phyloP scores from a whole-genome alignment of 2,888 invertebrate species.

The Nipponacmea schrenckii region DNA sequence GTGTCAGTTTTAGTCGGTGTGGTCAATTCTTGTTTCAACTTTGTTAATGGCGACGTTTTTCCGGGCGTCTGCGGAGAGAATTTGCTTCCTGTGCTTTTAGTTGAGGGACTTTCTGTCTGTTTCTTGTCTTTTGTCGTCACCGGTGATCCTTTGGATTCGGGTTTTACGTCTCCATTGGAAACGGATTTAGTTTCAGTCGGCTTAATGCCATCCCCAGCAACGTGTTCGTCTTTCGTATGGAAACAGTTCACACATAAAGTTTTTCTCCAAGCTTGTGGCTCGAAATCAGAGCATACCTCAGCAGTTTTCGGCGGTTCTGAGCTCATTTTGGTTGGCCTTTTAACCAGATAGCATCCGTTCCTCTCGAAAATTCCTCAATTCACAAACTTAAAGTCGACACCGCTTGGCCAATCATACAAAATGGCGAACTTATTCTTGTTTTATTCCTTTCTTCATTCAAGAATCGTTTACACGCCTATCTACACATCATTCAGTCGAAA shows the following conservation, averaged over 20 bases:
- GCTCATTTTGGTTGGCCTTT: constrained; percentile 12
- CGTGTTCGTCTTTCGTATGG: constrained; percentile 57
- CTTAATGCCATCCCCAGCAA: constrained; percentile 26
- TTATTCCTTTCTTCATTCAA: constrained; percentile 19
- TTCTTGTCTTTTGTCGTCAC: constrained; percentile 13
- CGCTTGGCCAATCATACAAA: constrained; percentile 14
- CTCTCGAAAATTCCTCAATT: constrained; percentile 3
- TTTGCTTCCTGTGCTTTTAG: constrained; percentile 1
- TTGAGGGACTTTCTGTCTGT: constrained; percentile 12
- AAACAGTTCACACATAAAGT: constrained; percentile 68
- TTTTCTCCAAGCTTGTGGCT: constrained; percentile 68
- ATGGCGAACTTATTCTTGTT: constrained; percentile 31
- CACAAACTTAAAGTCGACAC: constrained; percentile 4
- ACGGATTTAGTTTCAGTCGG: constrained; percentile 20
- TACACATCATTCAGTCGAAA: constrained; percentile 35
- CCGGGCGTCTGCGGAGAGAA: not conserved
- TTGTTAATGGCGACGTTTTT: constrained; percentile 1
- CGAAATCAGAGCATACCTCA: constrained; percentile 60
- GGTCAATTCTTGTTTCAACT: not conserved
- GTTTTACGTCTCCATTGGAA: constrained; percentile 13
- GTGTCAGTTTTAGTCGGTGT: not conserved
- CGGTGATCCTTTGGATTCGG: not conserved
- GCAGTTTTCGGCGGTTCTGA: constrained; percentile 27
- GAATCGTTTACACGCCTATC: constrained; percentile 18
- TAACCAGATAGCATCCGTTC: constrained; percentile 4